These are phyloP conservation scores for Heliothis virescens DNA, from an alignment of 1,140 invertebrate genomes.

Conservation along the genomic window DNA sequence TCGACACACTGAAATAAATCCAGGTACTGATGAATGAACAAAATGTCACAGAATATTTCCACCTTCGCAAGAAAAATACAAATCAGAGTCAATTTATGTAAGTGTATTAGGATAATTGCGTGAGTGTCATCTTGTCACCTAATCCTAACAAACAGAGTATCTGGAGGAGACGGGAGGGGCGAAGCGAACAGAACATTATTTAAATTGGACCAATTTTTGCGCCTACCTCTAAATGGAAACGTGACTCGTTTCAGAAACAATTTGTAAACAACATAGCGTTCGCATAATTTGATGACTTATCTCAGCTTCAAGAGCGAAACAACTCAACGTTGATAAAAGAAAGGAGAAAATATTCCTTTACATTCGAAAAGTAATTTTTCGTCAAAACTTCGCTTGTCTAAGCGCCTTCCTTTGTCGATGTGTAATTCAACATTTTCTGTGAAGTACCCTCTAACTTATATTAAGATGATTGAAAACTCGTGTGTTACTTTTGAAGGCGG, in stretches of 20 bases:
- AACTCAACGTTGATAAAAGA: constrained; percentile 60
- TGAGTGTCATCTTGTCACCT: constrained; percentile 36
- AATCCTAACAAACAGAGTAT: constrained; percentile 35
- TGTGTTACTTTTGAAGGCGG: constrained; percentile 29
- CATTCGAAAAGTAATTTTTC: constrained; percentile 59
- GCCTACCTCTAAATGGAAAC: constrained; percentile 61
- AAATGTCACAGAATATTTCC: constrained; percentile 3
- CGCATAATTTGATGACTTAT: constrained; percentile 76
- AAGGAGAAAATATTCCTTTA: constrained; percentile 60
- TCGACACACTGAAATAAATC: not conserved
- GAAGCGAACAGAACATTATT: constrained; percentile 58
- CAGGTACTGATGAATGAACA: not conserved
- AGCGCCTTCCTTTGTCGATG: constrained; percentile 27
- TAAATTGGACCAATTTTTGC: constrained; percentile 68
- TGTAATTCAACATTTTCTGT: constrained; percentile 39
- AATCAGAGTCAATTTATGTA: constrained; percentile 37
- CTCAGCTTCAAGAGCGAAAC: constrained; percentile 63
- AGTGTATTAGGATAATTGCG: constrained; percentile 39
- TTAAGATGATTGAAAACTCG: constrained; percentile 31
- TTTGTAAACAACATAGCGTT: constrained; percentile 72
- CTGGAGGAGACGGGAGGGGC: not conserved
- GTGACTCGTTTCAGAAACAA: constrained; percentile 72
- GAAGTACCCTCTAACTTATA: constrained; percentile 22
- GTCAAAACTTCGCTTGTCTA: constrained; percentile 49
- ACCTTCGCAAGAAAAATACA: not conserved